A percentile compares a stretch with the other conserved stretches of the same genome.
These are phyloP conservation scores for Brachynemurus nebulosus DNA, from an alignment of 2,888 invertebrate genomes.

Conservation along the genomic window DNA sequence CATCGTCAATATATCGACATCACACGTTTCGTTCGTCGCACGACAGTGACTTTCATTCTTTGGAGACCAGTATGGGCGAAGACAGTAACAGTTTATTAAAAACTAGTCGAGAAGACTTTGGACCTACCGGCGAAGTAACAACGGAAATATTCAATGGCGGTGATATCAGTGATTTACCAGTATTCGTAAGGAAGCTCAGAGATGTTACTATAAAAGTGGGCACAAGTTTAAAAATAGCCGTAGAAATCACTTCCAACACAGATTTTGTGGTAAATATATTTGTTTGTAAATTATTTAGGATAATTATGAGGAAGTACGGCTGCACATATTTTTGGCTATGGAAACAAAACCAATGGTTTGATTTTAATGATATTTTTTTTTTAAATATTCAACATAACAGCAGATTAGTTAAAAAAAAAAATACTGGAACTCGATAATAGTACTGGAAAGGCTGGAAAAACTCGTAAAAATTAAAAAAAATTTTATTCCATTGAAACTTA, in stretches of 20 bases:
- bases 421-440: too few species aligned
- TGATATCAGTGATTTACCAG: conserved; percentile 59
- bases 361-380: too few species aligned
- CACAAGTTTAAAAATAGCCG: conserved; percentile 68
- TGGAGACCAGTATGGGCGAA: conserved; percentile 7
- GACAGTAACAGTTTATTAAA: conserved; percentile 3
- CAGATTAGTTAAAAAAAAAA: too few species aligned
- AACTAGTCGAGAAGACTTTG: conserved; percentile 16
- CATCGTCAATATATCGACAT: conserved; percentile 6
- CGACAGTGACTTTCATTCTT: conserved; percentile 5
- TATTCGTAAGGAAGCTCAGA: conserved; percentile 68
- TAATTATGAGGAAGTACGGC: too few species aligned
- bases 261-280: conserved; percentile 53
- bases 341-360: too few species aligned
- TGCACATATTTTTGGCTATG: too few species aligned
- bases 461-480: too few species aligned
- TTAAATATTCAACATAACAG: too few species aligned
- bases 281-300: too few species aligned
- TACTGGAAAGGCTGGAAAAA: too few species aligned
- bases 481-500: too few species aligned
- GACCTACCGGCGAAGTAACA: conserved; percentile 7
- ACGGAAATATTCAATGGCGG: conserved; percentile 23
- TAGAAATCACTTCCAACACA: conserved; percentile 67
- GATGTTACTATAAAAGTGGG: conserved; percentile 85
- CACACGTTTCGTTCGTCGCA: background rate